Evolutionary conservation across 2,888 invertebrate genomes (phyloP).

Genomic region (Leptopilina syphax): DNA sequence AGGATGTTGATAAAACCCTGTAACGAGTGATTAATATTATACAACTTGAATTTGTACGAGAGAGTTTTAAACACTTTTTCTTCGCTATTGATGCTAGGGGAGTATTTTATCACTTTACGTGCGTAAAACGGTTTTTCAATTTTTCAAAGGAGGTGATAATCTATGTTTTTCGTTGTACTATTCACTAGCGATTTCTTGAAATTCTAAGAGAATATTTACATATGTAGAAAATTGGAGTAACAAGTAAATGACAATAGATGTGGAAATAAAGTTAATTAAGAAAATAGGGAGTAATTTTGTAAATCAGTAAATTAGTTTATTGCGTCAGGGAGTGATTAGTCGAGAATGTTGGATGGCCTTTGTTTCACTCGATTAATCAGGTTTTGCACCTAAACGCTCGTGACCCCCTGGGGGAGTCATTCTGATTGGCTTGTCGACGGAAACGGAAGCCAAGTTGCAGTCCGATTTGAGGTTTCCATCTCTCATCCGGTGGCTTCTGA

Average conservation of each 20-base stretch:
- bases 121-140: background rate
- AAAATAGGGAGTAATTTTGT: background rate
- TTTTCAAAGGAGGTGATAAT: too few relatives aligned
- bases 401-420: constrained; percentile 20
- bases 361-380: constrained; percentile 19
- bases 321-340: background rate
- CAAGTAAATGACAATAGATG: too few relatives aligned
- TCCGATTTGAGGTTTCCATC: constrained; percentile 34
- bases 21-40: constrained; percentile 16
- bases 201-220: too few relatives aligned
- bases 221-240: too few relatives aligned
- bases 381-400: constrained; percentile 24
- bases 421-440: constrained; percentile 16
- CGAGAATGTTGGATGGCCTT: background rate
- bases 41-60: background rate
- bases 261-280: background rate
- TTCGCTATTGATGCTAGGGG: background rate
- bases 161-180: too few relatives aligned
- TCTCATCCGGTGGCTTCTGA: constrained; percentile 36
- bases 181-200: too few relatives aligned
- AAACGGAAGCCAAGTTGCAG: constrained; percentile 27
- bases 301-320: background rate
- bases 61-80: background rate
- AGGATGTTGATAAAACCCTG: background rate
- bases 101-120: background rate